Evolutionary conservation across 2,888 invertebrate species (phyloP).

Genomic region (Athalia circularis): DNA sequence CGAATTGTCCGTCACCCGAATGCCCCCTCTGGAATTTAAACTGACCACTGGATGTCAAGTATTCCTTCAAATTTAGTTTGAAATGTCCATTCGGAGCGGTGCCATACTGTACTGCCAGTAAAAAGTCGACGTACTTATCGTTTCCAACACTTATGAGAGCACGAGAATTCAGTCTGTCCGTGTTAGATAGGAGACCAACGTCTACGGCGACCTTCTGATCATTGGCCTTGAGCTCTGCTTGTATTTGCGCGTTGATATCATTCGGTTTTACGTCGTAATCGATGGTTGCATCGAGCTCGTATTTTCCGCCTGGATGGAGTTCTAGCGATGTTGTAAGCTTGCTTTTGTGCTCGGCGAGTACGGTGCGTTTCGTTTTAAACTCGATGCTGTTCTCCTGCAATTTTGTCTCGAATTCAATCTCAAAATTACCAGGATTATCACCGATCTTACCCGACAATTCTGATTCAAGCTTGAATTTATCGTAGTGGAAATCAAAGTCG

Average conservation of each 20-base stretch:
- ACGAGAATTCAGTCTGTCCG: slow-evolving; percentile 75
- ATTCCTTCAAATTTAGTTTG: slow-evolving; percentile 79
- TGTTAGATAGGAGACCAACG: slow-evolving; percentile 74
- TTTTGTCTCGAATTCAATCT: slow-evolving; percentile 77
- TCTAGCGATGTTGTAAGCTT: slow-evolving; percentile 79
- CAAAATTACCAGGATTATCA: slow-evolving; percentile 75
- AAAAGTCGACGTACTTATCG: slow-evolving; percentile 76
- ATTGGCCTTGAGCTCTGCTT: slow-evolving; percentile 77
- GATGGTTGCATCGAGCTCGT: slow-evolving; percentile 79
- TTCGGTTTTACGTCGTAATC: slow-evolving; percentile 77
- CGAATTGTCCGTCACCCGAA: slow-evolving; percentile 78
- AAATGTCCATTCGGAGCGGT: slow-evolving; percentile 75
- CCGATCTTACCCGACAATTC: slow-evolving; percentile 74
- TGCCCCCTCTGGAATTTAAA: slow-evolving; percentile 80
- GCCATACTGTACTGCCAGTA: slow-evolving; percentile 75
- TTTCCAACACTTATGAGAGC: slow-evolving; percentile 76
- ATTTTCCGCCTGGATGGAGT: slow-evolving; percentile 79
- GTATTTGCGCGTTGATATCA: slow-evolving; percentile 75
- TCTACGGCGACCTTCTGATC: slow-evolving; percentile 78
- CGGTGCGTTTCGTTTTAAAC: slow-evolving; percentile 77
- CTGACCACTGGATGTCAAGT: slow-evolving; percentile 80
- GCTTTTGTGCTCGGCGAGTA: slow-evolving; percentile 77
- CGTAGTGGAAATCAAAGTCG: slow-evolving; percentile 78
- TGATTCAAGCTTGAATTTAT: slow-evolving; percentile 77
- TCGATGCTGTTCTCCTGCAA: slow-evolving; percentile 76